phyloP scores from a whole-genome alignment of 2,888 invertebrate species.

The Cetonia aurata region DNA sequence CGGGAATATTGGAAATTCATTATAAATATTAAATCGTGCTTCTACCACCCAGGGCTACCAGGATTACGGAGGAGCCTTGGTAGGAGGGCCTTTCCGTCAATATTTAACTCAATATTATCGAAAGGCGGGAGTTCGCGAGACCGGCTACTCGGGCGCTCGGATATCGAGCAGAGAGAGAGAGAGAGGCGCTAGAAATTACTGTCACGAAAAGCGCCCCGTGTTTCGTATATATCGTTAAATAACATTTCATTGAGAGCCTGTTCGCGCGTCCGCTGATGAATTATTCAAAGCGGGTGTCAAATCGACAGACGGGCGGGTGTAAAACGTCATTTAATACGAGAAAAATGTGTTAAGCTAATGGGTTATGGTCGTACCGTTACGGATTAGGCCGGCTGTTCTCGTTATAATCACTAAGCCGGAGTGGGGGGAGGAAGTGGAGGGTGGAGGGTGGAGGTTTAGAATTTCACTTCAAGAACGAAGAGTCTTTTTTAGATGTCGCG shows the following conservation, averaged over 20 bases:
- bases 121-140: not conserved
- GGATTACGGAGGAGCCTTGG: too few species aligned
- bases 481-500: too few species aligned
- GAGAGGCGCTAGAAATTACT: conserved; percentile 33
- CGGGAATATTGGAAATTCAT: not conserved
- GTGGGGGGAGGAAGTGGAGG: too few species aligned
- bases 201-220: conserved; percentile 23
- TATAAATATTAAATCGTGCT: conserved; percentile 26
- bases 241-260: conserved; percentile 10
- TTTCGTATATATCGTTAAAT: conserved; percentile 26
- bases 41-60: not conserved
- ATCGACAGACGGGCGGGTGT: conserved; percentile 3
- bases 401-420: too few species aligned
- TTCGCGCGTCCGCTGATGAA: conserved; percentile 11
- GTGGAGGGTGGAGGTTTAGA: too few species aligned
- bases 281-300: conserved; percentile 7
- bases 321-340: conserved; percentile 36
- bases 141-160: not conserved
- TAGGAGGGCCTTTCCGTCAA: not conserved
- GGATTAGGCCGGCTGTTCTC: too few species aligned
- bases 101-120: conserved; percentile 28
- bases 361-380: not conserved
- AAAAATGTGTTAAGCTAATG: conserved; percentile 33
- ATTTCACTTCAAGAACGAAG: too few species aligned
- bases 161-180: conserved; percentile 11